Evolutionary conservation across 1,140 invertebrate species (phyloP).

Genomic region (Atta texana): DNA sequence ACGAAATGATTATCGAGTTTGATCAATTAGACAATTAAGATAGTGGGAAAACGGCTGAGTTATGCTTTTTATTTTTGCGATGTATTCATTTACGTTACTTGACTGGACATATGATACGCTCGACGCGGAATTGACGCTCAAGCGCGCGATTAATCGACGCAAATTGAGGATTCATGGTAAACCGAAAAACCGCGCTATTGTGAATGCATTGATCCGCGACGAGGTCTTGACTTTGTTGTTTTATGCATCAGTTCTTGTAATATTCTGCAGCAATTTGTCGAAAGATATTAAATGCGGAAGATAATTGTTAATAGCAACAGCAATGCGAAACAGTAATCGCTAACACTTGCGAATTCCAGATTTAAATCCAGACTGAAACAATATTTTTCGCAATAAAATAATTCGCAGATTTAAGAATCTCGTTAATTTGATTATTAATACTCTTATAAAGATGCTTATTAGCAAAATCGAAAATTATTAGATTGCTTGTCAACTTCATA

Average conservation of each 20-base stretch:
- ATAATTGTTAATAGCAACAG: background rate
- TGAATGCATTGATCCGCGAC: slow-evolving; percentile 8
- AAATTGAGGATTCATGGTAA: slow-evolving; percentile 54
- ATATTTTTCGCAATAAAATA: too few relatives aligned
- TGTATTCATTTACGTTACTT: slow-evolving; percentile 72
- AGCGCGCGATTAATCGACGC: slow-evolving; percentile 58
- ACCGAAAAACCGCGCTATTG: background rate
- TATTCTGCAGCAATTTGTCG: slow-evolving; percentile 21
- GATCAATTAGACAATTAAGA: slow-evolving; percentile 83
- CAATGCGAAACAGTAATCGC: slow-evolving; percentile 25
- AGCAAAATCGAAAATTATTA: too few relatives aligned
- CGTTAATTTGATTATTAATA: too few relatives aligned
- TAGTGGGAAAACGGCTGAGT: slow-evolving; percentile 77
- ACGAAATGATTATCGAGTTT: slow-evolving; percentile 81
- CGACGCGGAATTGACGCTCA: slow-evolving; percentile 58
- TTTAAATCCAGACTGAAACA: too few relatives aligned
- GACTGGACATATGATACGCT: slow-evolving; percentile 46
- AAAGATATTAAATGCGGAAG: slow-evolving; percentile 25
- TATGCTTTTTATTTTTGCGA: slow-evolving; percentile 70
- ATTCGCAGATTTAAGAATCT: too few relatives aligned
- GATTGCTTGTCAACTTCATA: too few relatives aligned
- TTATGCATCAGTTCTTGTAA: slow-evolving; percentile 26
- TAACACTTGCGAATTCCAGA: background rate
- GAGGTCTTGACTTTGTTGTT: slow-evolving; percentile 2
- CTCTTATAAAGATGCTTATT: too few relatives aligned